Conservation (phyloP, 1,140 invertebrate species). For the Platorchestia sp. region DNA sequence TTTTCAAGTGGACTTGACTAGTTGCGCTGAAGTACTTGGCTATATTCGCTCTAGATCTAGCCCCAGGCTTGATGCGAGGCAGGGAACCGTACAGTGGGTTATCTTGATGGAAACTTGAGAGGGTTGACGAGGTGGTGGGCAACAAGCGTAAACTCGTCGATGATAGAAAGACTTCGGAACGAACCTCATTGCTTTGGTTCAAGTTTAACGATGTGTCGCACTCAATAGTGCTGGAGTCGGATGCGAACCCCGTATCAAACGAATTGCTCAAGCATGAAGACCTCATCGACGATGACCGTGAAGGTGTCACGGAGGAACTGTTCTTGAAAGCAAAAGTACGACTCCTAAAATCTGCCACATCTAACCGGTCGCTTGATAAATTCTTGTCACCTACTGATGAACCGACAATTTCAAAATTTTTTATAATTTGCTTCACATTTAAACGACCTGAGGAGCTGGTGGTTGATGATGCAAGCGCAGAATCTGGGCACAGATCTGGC, state of each 20-base stretch:
- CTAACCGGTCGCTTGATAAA: not conserved
- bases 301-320: conserved; percentile 1
- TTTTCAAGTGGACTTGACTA: conserved; percentile 31
- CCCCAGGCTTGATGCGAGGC: conserved; percentile 35
- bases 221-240: conserved; percentile 12
- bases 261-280: conserved; percentile 36
- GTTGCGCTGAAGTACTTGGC: not conserved
- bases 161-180: conserved; percentile 21
- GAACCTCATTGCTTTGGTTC: not conserved
- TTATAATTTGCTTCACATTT: conserved; percentile 13
- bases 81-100: conserved; percentile 29
- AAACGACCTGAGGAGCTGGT: not conserved
- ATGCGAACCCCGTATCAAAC: conserved; percentile 12
- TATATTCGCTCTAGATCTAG: not conserved
- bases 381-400: not conserved
- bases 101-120: conserved; percentile 11
- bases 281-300: conserved; percentile 48
- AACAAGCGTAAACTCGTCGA: conserved; percentile 31
- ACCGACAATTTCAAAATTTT: conserved; percentile 37
- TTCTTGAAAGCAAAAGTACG: not conserved
- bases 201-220: not conserved
- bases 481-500: conserved; percentile 4
- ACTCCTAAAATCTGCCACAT: not conserved
- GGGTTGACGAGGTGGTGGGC: not conserved
- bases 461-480: not conserved